Percentiles rank a stretch among this genome's conserved stretches.
Evolutionary conservation across 2,113 vertebrate species (phyloP).

Genomic region (Antidorcas marsupialis): DNA sequence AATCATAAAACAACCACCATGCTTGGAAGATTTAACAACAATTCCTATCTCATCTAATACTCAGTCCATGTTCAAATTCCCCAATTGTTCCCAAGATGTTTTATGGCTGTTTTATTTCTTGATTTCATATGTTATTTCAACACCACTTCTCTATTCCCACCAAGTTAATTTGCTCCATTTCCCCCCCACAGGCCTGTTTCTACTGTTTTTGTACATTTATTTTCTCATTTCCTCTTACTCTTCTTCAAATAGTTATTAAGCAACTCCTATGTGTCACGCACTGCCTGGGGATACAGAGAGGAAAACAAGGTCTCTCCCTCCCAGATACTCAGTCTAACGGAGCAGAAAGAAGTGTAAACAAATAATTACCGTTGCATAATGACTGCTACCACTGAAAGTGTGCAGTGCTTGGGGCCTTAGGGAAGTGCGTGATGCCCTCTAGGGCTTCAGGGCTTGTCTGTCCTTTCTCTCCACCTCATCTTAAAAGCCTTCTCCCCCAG

Average conservation of each 20-base stretch:
- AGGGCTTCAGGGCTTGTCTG: background rate
- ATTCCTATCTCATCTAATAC: background rate
- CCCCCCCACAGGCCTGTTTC: background rate
- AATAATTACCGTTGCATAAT: background rate
- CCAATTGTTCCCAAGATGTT: background rate
- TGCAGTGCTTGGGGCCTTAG: background rate
- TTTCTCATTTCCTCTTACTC: background rate
- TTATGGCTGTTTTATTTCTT: background rate
- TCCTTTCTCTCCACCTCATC: background rate
- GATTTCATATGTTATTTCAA: background rate
- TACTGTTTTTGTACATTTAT: background rate
- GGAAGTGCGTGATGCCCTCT: background rate
- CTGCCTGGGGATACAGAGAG: background rate
- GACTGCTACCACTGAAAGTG: background rate
- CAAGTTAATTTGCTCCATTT: background rate
- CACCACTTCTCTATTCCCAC: background rate
- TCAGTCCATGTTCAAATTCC: background rate
- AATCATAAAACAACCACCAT: background rate
- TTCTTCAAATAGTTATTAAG: background rate
- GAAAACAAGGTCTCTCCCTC: background rate
- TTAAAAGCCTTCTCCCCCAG: background rate
- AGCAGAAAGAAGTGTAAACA: background rate
- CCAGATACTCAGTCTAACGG: background rate
- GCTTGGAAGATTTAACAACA: background rate
- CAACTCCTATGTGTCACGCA: background rate